A percentile compares a stretch with the other conserved stretches of the same genome.
Conservation (phyloP, 1,140 invertebrate species). For the Drosophila subpulchrella region DNA sequence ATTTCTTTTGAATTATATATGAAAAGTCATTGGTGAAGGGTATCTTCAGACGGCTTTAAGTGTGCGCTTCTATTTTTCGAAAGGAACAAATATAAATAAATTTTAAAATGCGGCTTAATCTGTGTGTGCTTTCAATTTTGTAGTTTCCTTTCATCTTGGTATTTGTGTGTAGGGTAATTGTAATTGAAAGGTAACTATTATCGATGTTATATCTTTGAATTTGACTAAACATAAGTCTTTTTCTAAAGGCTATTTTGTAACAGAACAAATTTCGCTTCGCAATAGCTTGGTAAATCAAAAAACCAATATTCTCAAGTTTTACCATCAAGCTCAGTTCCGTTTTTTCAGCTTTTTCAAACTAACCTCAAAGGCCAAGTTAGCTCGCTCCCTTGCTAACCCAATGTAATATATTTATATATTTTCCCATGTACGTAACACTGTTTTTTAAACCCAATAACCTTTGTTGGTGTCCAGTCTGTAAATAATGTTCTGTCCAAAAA, state of each 20-base stretch:
- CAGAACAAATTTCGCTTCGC: slow-evolving; percentile 13
- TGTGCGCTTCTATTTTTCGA: slow-evolving; percentile 60
- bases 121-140: slow-evolving; percentile 70
- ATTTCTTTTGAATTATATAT: slow-evolving; percentile 83
- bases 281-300: slow-evolving; percentile 43
- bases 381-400: slow-evolving; percentile 57
- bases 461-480: slow-evolving; percentile 62
- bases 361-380: slow-evolving; percentile 41
- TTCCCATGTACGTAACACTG: slow-evolving; percentile 40
- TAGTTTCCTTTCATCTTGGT: slow-evolving; percentile 47
- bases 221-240: slow-evolving; percentile 17
- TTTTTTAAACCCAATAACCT: slow-evolving; percentile 32
- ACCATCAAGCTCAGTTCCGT: slow-evolving; percentile 37
- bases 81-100: slow-evolving; percentile 30
- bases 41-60: slow-evolving; percentile 68
- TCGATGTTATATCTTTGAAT: slow-evolving; percentile 26
- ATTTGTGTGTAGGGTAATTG: slow-evolving; percentile 29
- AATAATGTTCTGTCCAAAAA: slow-evolving; percentile 58
- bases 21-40: slow-evolving; percentile 60
- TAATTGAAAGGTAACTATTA: slow-evolving; percentile 31
- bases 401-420: slow-evolving; percentile 54
- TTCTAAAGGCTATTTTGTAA: slow-evolving; percentile 10
- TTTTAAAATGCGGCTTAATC: slow-evolving; percentile 47
- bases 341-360: slow-evolving; percentile 40
- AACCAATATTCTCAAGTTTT: slow-evolving; percentile 10